Base-by-base conservation (phyloP, 2,888 invertebrate genomes). In the Zygogramma bicolorata region DNA sequence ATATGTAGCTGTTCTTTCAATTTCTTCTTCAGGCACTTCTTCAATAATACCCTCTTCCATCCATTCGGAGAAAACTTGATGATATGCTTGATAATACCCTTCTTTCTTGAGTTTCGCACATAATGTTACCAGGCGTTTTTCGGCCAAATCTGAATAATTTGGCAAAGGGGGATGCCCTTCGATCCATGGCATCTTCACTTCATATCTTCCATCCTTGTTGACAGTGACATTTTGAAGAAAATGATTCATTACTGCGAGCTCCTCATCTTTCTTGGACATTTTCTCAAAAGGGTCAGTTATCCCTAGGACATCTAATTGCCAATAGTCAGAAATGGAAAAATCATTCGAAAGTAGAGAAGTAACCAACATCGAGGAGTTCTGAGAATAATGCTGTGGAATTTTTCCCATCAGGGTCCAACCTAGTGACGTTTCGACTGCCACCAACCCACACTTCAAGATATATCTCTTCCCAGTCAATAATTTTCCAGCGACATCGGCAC, bases 111-210 rank as follows among this genome's bases (percentile, higher is more conserved):
- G 7, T 53, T 53, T 18, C 6, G 6, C 53, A 20, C 2, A 3
- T 8, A 20, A 40, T 40, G 60, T 59, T 18, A 25, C 25, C 29
- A 58, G 60, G 20, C 72, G 49, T 25, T 65, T 73, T 40, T 66
- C 42, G 10, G 75, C 70, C 3, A 71, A 1, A 15, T 5, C 34
- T 18, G 40, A 71, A 53, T 74, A 71, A 15, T 22, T 25, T 13
- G 74, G 67, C n/a, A 75, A 22, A 6, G 68, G 66, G 3, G 20
- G 53, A 18, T 53, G 53, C 3, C 20, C 53, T 25, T 53, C 20
- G 3, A 53, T 53, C 53, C 75, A 75, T 0, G 75, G 73, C 27
- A 75, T n/a, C 1, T 22, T 27, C 0, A 75, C 71, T 53, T 73
- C 71, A 38, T 74, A 75, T 15, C 71, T 38, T 1, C 66, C 66